phyloP scores from a whole-genome alignment of 2,888 invertebrate species.

The Dyspetes luteomarginatus region DNA sequence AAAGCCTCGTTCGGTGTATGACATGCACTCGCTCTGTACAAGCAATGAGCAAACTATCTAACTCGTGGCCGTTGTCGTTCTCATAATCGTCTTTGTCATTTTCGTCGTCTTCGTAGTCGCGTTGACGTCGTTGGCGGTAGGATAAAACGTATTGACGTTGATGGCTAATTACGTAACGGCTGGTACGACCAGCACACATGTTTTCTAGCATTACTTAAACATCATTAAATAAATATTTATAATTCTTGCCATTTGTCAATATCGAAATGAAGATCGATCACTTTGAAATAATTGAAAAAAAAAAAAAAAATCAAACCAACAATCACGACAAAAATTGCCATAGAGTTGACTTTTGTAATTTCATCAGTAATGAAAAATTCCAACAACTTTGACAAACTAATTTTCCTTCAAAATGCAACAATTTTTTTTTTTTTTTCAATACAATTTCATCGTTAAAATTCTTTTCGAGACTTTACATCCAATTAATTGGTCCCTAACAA shows the following conservation, averaged over 20 bases:
- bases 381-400: too few relatives aligned
- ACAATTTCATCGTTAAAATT: not conserved
- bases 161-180: conserved; percentile 54
- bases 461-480: not conserved
- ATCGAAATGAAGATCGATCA: not conserved
- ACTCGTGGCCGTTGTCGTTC: conserved; percentile 43
- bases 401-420: too few relatives aligned
- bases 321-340: too few relatives aligned
- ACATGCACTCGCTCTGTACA: not conserved
- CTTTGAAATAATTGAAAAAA: too few relatives aligned
- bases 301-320: too few relatives aligned
- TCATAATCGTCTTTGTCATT: conserved; percentile 35
- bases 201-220: conserved; percentile 3
- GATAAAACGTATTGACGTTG: conserved; percentile 63
- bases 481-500: not conserved
- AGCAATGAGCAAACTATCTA: not conserved
- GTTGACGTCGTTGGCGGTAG: conserved; percentile 46
- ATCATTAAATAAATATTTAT: conserved; percentile 36
- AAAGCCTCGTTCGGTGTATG: conserved; percentile 47
- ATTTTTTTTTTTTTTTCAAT: not conserved
- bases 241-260: not conserved
- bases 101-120: conserved; percentile 40
- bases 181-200: conserved; percentile 18
- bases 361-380: too few relatives aligned
- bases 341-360: too few relatives aligned